A percentile compares a stretch with the other conserved stretches of the same genome.
phyloP scores from a whole-genome alignment of 2,113 vertebrate species.

The Nothocercus nigrocapillus region DNA sequence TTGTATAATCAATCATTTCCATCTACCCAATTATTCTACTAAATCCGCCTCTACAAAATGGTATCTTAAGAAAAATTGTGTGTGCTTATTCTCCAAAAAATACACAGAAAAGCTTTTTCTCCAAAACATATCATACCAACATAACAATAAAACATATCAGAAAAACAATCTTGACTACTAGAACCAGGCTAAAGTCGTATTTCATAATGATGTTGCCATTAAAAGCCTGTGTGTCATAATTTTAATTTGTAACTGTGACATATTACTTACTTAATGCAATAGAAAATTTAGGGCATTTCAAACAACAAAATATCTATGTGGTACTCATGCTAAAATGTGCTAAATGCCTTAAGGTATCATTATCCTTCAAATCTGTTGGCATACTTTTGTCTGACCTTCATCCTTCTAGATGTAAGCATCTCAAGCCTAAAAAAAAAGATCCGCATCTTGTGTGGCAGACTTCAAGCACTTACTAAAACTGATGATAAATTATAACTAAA shows the following conservation, averaged over 20 bases:
- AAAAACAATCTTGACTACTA: not conserved
- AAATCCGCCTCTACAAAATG: not conserved
- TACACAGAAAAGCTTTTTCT: not conserved
- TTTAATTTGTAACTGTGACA: not conserved
- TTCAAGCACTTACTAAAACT: not conserved
- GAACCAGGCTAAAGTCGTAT: not conserved
- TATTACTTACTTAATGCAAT: not conserved
- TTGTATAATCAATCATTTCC: not conserved
- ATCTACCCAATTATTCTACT: not conserved
- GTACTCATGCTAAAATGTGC: not conserved
- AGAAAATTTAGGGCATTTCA: not conserved
- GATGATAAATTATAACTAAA: not conserved
- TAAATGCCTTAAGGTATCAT: not conserved
- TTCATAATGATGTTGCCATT: not conserved
- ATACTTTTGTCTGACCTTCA: not conserved
- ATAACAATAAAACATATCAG: too few species aligned
- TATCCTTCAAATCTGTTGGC: not conserved
- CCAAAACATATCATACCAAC: not conserved
- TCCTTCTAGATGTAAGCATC: not conserved
- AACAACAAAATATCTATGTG: not conserved
- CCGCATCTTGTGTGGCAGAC: not conserved
- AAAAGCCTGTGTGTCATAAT: not conserved
- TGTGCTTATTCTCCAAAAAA: not conserved
- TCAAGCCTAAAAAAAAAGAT: not conserved
- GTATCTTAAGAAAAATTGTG: not conserved